Percentiles rank a stretch among this genome's conserved stretches.
phyloP scores from a whole-genome alignment of 2,113 vertebrate genomes.

The Tupaia chinensis region DNA sequence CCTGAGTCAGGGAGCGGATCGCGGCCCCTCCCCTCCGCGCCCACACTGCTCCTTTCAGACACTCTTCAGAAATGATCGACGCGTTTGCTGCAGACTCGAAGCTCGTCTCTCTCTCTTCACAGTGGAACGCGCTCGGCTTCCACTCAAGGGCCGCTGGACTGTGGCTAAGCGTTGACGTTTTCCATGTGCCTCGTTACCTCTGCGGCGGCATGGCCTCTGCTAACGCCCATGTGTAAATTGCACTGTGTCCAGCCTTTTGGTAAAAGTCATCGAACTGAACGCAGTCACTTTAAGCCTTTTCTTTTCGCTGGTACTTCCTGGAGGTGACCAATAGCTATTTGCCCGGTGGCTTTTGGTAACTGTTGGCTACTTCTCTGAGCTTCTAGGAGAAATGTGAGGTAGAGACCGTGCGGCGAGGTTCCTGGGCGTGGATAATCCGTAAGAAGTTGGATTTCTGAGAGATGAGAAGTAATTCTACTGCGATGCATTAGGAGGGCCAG shows the following conservation, averaged over 20 bases:
- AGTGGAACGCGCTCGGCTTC: no score
- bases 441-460: background rate
- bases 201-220: background rate
- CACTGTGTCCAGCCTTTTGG: background rate
- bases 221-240: background rate
- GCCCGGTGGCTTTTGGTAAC: background rate
- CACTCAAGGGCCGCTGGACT: no score
- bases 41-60: background rate
- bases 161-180: background rate
- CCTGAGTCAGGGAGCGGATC: background rate
- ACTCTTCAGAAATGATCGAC: background rate
- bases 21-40: no score
- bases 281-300: background rate
- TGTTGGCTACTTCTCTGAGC: background rate
- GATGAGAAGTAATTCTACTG: background rate
- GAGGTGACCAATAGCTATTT: background rate
- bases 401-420: background rate
- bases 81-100: no score
- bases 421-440: background rate
- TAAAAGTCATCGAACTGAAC: background rate
- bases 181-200: background rate
- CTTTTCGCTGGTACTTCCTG: background rate
- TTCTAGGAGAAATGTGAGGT: background rate
- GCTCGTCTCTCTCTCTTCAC: no score
- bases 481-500: accelerated